Evolutionary conservation across 2,888 invertebrate species (phyloP), one percentile per base, ranked within the genome.

Genomic region (Pristionchus entomophagus): DNA sequence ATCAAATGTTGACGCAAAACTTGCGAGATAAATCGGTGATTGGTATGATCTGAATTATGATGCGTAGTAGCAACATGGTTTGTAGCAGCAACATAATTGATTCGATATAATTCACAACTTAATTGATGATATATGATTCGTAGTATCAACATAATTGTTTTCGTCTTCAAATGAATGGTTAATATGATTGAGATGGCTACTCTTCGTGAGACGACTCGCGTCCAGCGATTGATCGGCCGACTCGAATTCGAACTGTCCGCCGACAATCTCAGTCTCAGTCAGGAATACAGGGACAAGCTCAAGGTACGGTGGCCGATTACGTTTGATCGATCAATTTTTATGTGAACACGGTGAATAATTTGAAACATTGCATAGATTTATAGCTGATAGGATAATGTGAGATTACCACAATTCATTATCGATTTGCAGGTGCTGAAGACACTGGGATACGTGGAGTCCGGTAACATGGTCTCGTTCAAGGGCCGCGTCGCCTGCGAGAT

Each of bases 231-330:
- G 89, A 95, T 96, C n/a, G 96, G 96, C 89, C 95, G 96, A 88
- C 94, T 97, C 0, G 96, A 96, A 92, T 96, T 95, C 87, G 95
- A 96, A 87, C 95, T 97, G 73, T 97, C 97, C 0, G 96, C 96
- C 86, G 96, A 97, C 93, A 97, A 96, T 93, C 95, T 99, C 85
- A 95, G 96, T 0, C 95, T 98, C 0, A 96, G 97, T 94, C 97
- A 97, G 0, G 98, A 99, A 92, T 99, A 98, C 94, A 95, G 96
- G 91, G 96, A 96, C 89, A 95, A 97, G 49, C 88, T 94, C 59
- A 90, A 94, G 91, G 94, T 94, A 51, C 73, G 73, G 41, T 73
- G 17, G 19, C 6, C 14, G 29, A 65, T 65, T n/a, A n/a, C 22
- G 22, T 59, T 12, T 69, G 38, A 69, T n/a, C n/a, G n/a, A n/a